Evolutionary conservation across 2,113 vertebrate genomes (phyloP).

Genomic region (Montifringilla adamsi): DNA sequence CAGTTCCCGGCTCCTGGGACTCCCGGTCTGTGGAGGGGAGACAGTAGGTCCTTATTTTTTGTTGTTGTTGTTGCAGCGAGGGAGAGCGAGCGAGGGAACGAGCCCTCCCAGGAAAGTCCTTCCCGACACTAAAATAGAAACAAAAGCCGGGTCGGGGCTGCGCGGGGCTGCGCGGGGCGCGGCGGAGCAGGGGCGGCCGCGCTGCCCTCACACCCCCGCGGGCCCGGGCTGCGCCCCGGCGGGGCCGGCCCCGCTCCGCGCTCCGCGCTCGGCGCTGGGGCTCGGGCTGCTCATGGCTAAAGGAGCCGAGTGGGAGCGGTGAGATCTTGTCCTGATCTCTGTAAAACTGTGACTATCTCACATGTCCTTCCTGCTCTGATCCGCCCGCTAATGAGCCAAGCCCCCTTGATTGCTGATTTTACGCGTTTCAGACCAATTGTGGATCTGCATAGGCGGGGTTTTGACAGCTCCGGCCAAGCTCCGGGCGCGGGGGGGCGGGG

Average conservation of each 20-base stretch:
- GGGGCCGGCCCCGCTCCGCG: neutral
- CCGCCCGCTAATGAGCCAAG: no score
- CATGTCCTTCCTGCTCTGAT: no score
- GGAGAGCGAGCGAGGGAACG: slow-evolving; percentile 2
- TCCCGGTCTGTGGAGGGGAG: slow-evolving; percentile 43
- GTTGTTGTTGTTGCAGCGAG: slow-evolving; percentile 47
- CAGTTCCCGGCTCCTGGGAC: slow-evolving; percentile 47
- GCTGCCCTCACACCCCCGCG: slow-evolving; percentile 7
- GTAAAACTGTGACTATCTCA: no score
- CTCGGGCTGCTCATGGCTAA: no score
- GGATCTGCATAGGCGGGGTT: no score
- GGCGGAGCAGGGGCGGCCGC: neutral
- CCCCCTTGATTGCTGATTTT: no score
- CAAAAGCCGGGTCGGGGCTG: slow-evolving; percentile 32
- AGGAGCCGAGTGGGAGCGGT: no score
- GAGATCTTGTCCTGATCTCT: no score
- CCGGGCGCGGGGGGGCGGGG: no score
- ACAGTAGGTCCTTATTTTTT: slow-evolving; percentile 52
- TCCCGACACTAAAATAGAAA: slow-evolving; percentile 45
- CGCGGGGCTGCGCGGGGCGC: slow-evolving; percentile 1
- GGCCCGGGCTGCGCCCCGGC: neutral
- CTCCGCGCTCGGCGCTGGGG: no score
- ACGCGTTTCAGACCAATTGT: no score
- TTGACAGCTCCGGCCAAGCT: no score
- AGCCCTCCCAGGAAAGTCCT: slow-evolving; percentile 35